Evolutionary conservation across 2,113 vertebrate species (phyloP).

Genomic region (Zootoca vivipara): DNA sequence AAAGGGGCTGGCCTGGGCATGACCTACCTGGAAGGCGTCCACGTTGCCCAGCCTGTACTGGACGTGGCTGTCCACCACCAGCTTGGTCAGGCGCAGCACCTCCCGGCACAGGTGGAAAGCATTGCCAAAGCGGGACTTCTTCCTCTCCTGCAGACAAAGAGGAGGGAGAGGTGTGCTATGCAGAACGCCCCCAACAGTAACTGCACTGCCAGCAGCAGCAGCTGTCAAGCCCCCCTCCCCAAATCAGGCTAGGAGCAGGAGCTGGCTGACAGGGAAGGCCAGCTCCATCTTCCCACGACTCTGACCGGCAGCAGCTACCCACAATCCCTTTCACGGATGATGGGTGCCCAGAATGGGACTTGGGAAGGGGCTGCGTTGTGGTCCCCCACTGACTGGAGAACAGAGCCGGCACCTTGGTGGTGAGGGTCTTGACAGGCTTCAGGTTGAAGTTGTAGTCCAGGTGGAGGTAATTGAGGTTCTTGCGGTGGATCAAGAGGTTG

Average conservation of each 20-base stretch:
- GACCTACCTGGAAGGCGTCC: conserved; percentile 94
- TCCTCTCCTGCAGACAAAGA: conserved; percentile 84
- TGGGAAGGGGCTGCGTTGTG: background rate
- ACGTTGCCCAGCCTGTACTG: conserved; percentile 98
- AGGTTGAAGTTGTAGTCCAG: conserved; percentile 99
- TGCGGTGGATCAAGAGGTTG: conserved; percentile 97
- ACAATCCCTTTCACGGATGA: too few species aligned
- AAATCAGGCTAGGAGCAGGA: background rate
- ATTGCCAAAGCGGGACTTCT: conserved; percentile 97
- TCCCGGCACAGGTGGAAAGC: conserved; percentile 97
- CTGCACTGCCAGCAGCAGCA: background rate
- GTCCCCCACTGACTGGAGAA: background rate
- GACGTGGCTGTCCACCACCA: conserved; percentile 98
- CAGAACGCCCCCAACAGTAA: background rate
- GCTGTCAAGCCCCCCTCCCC: background rate
- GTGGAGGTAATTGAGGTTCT: conserved; percentile 98
- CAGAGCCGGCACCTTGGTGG: conserved; percentile 88
- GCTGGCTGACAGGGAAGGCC: background rate
- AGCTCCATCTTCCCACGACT: background rate
- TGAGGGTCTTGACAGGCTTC: conserved; percentile 98
- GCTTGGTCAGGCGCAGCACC: conserved; percentile 93
- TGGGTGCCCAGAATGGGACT: background rate
- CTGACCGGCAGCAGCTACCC: background rate
- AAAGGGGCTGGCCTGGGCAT: background rate
- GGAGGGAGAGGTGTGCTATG: background rate